Evolutionary conservation across 1,140 invertebrate genomes (phyloP), one percentile per base, ranked within the genome.

Genomic region (Mylabris phalerata): DNA sequence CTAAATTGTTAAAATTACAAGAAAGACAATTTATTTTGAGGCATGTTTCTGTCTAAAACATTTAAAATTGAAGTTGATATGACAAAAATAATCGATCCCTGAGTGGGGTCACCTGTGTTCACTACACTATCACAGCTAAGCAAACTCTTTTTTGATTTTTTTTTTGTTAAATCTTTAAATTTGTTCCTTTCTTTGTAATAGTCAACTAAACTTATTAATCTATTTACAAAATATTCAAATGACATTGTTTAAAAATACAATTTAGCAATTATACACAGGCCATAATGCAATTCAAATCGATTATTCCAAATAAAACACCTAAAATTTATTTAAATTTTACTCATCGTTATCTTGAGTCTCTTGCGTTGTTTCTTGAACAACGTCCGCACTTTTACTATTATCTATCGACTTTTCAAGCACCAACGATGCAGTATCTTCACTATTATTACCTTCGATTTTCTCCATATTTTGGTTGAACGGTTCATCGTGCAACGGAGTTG

Each of bases 81-180:
- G 45, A 56, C 47, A 48, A 56, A 32, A 32, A 5, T 32, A 32
- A 32, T 47, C 44, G 41, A 55, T 55, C 41, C 41, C 44, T 46
- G 44, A 55, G 44, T 38, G 25, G 60, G 61, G 61, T 65, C 67
- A 62, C 67, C 67, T 69, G 67, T 69, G 67, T 69, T 69, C 67
- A 67, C 66, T 64, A 63, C 65, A 68, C 63, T 63, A 69, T 69
- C 67, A 69, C 67, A 69, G 67, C 65, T 65, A 51, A 63, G 55
- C 39, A 26, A 42, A 42, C 32, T 32, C 32, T 32, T 7, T 32
- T 7, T 32, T 32, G 4, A 32, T 32, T 7, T 32, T 32, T 32
- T 32, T 32, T 7, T 32, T 32, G 4, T 32, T 32, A 7, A 32
- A 5, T 32, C 43, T 63, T 55, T 47, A 50, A 52, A 49, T 51